phyloP scores from a whole-genome alignment of 2,797 vertebrate species.

The Heterohyrax brucei region DNA sequence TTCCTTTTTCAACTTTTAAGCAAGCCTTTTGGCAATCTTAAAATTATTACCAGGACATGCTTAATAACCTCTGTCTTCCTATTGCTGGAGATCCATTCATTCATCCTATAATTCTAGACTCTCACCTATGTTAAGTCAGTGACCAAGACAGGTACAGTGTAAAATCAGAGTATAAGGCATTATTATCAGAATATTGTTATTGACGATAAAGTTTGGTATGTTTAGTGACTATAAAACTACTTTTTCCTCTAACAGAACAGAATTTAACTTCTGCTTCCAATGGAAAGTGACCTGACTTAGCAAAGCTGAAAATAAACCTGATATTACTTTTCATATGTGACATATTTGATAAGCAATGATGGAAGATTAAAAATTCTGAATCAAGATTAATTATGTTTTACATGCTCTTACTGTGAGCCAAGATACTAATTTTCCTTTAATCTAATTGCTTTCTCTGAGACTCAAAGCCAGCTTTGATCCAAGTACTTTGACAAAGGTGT shows the following conservation, averaged over 20 bases:
- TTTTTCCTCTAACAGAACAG: conserved; percentile 17
- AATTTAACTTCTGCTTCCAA: conserved; percentile 53
- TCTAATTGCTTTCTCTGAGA: conserved; percentile 70
- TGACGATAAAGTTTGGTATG: neutral
- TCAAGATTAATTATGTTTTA: conserved; percentile 62
- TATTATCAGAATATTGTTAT: neutral
- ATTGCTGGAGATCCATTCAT: neutral
- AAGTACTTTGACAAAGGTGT: conserved; percentile 74
- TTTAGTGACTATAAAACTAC: conserved; percentile 20
- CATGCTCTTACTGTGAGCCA: conserved; percentile 67
- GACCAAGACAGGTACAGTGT: neutral
- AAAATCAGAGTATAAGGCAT: conserved; percentile 2
- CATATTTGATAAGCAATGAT: conserved; percentile 27
- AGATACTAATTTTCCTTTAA: conserved; percentile 77
- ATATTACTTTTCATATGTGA: conserved; percentile 34
- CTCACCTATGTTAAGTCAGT: neutral
- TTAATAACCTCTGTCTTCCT: conserved; percentile 28
- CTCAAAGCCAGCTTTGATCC: conserved; percentile 69
- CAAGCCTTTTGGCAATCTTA: neutral
- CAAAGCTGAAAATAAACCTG: conserved; percentile 53
- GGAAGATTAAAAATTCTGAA: conserved; percentile 58
- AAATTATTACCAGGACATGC: conserved; percentile 19
- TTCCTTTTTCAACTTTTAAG: conserved; percentile 71
- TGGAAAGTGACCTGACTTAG: conserved; percentile 27
- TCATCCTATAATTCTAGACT: conserved; percentile 38